A percentile compares a stretch with the other conserved stretches of the same genome.
Evolutionary conservation across 2,797 vertebrate species (phyloP).

Genomic region (Tolypeutes matacus): DNA sequence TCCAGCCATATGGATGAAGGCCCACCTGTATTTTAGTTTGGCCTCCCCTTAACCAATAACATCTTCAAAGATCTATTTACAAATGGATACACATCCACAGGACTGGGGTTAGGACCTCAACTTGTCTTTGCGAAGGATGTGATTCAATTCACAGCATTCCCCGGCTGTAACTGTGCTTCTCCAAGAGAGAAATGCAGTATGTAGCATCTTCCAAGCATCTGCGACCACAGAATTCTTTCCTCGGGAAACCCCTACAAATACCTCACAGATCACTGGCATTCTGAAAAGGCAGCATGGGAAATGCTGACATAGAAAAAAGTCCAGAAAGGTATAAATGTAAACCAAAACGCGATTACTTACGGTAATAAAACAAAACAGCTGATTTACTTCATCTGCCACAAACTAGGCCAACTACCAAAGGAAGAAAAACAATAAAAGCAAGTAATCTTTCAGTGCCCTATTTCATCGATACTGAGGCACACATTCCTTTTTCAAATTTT

Average conservation of each 20-base stretch:
- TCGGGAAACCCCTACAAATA: not conserved
- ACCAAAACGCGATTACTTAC: not conserved
- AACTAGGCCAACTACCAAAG: not conserved
- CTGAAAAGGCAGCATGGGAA: not conserved
- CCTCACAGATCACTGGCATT: not conserved
- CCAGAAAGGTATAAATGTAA: not conserved
- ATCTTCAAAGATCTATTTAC: no score
- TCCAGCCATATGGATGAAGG: no score
- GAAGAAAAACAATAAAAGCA: not conserved
- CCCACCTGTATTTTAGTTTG: no score
- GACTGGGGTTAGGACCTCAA: no score
- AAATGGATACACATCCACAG: no score
- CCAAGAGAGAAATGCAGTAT: not conserved
- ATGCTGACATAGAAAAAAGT: not conserved
- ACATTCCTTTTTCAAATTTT: not conserved
- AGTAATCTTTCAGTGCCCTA: not conserved
- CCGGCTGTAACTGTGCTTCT: not conserved
- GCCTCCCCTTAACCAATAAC: no score
- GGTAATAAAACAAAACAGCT: not conserved
- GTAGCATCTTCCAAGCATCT: not conserved
- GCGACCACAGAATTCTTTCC: not conserved
- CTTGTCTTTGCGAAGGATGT: no score
- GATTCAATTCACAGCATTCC: not conserved
- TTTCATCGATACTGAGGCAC: not conserved
- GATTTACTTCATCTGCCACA: not conserved